Conservation (phyloP, 2,797 vertebrate genomes). For the Galaxias olidus region DNA sequence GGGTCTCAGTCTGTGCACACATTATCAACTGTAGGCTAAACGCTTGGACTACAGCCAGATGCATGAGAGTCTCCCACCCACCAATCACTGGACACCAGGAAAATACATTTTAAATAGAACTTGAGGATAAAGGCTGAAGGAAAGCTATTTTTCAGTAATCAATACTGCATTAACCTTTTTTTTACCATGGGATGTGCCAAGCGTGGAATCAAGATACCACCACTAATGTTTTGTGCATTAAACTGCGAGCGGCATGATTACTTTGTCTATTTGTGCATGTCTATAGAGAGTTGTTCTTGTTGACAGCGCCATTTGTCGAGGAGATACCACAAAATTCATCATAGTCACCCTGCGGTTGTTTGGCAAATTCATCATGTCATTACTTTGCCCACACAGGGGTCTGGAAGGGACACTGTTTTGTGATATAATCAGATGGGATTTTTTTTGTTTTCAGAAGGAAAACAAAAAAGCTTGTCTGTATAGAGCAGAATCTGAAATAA, state of each 20-base stretch:
- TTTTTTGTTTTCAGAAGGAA: constrained; percentile 31
- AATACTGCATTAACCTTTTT: constrained; percentile 61
- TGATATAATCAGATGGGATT: constrained; percentile 47
- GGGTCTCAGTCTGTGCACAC: constrained; percentile 43
- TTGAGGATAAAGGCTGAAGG: constrained; percentile 7
- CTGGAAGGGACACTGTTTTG: constrained; percentile 22
- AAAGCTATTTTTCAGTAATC: constrained; percentile 35
- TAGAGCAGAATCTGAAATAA: constrained; percentile 25
- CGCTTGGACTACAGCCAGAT: constrained; percentile 43
- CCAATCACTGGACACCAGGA: constrained; percentile 34
- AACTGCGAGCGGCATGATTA: constrained; percentile 66
- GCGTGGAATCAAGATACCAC: constrained; percentile 29
- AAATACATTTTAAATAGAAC: constrained; percentile 10
- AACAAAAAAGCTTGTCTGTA: constrained; percentile 17
- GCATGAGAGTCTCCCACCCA: constrained; percentile 23
- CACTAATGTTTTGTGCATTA: constrained; percentile 65
- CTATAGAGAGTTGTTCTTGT: constrained; percentile 63
- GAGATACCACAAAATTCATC: constrained; percentile 72
- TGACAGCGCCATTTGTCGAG: constrained; percentile 72
- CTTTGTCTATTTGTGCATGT: constrained; percentile 59
- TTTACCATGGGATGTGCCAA: constrained; percentile 51
- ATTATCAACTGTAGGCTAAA: constrained; percentile 53
- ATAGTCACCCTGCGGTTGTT: constrained; percentile 69
- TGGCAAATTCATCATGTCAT: constrained; percentile 74
- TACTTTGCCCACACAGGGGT: constrained; percentile 47